phyloP scores from a whole-genome alignment of 2,113 vertebrate species.

The Arvicanthis niloticus region DNA sequence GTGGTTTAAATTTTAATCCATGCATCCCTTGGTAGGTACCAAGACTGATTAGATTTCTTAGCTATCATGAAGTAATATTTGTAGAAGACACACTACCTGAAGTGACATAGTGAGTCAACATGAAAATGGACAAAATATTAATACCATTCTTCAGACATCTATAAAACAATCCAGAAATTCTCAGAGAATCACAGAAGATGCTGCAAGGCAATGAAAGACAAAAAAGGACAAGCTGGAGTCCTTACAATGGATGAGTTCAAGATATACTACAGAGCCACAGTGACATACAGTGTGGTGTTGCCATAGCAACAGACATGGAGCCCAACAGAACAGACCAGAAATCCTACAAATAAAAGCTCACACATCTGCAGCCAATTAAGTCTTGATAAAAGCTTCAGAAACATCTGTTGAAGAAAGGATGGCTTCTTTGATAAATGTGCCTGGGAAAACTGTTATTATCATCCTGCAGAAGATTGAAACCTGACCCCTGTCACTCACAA shows the following conservation, averaged over 20 bases:
- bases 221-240: background rate
- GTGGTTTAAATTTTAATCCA: background rate
- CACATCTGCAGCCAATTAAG: background rate
- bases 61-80: background rate
- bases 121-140: background rate
- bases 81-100: background rate
- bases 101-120: background rate
- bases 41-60: background rate
- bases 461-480: background rate
- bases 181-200: background rate
- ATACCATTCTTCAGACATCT: background rate
- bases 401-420: background rate
- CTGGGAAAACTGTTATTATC: background rate
- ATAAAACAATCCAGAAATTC: background rate
- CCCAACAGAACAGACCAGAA: background rate
- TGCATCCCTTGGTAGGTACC: background rate
- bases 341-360: background rate
- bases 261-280: background rate
- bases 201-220: background rate
- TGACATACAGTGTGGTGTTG: background rate
- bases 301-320: background rate
- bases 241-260: background rate
- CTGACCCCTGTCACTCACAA: background rate
- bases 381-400: background rate
- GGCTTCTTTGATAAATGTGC: background rate